phyloP scores from a whole-genome alignment of 1,140 invertebrate genomes.

The Drosophila pectinifera region DNA sequence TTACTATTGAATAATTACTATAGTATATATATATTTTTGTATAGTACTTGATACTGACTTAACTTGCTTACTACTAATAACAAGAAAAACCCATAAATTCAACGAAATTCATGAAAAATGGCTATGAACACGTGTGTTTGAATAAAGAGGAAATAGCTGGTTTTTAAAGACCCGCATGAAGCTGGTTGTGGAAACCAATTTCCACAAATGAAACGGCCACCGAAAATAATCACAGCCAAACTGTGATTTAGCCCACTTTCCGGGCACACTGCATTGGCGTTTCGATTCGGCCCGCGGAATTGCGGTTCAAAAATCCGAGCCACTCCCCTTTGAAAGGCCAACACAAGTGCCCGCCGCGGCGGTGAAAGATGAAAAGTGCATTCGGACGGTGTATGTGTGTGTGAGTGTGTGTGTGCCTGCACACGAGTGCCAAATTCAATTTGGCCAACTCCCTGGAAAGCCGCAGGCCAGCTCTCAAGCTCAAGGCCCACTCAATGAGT shows the following conservation, averaged over 20 bases:
- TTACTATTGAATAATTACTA: no score
- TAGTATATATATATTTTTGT: no score
- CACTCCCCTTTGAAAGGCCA: slow-evolving; percentile 7
- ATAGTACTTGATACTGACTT: no score
- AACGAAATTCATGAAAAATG: no score
- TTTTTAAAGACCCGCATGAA: background rate
- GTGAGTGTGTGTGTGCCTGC: slow-evolving; percentile 20
- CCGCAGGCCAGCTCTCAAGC: slow-evolving; percentile 26
- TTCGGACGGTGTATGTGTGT: slow-evolving; percentile 6
- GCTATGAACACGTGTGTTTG: no score
- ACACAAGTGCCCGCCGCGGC: slow-evolving; percentile 16
- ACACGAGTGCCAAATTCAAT: slow-evolving; percentile 51
- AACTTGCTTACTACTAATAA: no score
- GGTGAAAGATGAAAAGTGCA: slow-evolving; percentile 42
- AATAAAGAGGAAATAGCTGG: background rate
- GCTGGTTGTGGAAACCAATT: slow-evolving; percentile 1
- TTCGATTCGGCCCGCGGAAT: slow-evolving; percentile 33
- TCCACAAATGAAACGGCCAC: slow-evolving; percentile 5
- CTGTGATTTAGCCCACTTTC: slow-evolving; percentile 4
- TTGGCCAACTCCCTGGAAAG: slow-evolving; percentile 39
- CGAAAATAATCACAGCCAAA: background rate
- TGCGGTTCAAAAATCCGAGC: slow-evolving; percentile 20
- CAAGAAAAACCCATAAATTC: no score
- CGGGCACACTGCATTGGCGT: slow-evolving; percentile 17
- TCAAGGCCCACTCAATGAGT: slow-evolving; percentile 55